Evolutionary conservation across 2,888 invertebrate genomes (phyloP), one percentile per base, ranked within the genome.

Genomic region (Heliconius ethilla): DNA sequence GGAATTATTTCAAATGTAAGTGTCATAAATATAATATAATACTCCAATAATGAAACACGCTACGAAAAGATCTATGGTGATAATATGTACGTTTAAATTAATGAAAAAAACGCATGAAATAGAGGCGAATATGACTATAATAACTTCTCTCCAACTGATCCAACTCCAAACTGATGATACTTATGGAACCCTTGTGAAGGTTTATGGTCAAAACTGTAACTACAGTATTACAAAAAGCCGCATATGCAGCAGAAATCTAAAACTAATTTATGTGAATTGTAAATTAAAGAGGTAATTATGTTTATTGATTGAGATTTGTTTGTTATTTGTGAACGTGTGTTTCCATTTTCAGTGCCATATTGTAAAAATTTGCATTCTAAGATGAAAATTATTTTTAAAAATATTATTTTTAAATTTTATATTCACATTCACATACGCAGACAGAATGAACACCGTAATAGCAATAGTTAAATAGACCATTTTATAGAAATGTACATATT

Each of bases 181-280:
- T 77, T 75, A 75, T 65, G 69, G 69, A 75, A 63, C 65, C 73
- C 78, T 25, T 18, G 55, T 51, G 37, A 55, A 63, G 40, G 74
- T 76, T 45, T 22, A 69, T 65, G 45, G 59, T 75, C 70, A 7
- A 70, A 66, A 75, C 9, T 66, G 15, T 22, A 13, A 40, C 4
- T 45, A 9, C 55, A 59, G 33, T 22, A 51, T 27, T 6, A 70
- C 0, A 70, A 51, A 51, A 51, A 10, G 11, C 11, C 27, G 27
- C 51, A 3, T 45, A 22, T 11, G 11, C 27, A 22, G 22, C 45
- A 51, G 25, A 51, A 45, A 10, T 37, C 6, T 66, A 66, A 22
- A 66, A 1, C 0, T 63, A 27, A 18, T 27, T 33, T 33, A 63
- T 11, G 51, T 51, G 51, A 63, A 29, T 63, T 27, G 7, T 63